Conservation (phyloP, 2,113 vertebrate genomes). For the Abramis brama region DNA sequence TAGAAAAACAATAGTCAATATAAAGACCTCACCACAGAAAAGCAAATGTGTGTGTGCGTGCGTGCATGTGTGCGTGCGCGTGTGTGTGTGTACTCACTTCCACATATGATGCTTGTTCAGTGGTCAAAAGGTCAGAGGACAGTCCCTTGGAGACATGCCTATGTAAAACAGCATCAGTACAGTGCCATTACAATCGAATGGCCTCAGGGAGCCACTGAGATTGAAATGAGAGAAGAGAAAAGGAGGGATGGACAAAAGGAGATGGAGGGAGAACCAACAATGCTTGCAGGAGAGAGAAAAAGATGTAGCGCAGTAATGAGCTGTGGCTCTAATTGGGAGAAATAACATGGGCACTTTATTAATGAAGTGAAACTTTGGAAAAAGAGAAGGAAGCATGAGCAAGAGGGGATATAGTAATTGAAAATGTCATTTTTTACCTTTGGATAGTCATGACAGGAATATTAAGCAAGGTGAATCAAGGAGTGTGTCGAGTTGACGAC, state of each 20-base stretch:
- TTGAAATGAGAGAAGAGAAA: slow-evolving; percentile 24
- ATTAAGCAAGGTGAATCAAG: not conserved
- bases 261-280: slow-evolving; percentile 28
- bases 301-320: slow-evolving; percentile 69
- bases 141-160: slow-evolving; percentile 43
- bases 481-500: not conserved
- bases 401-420: slow-evolving; percentile 29
- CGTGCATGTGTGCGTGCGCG: too few species aligned
- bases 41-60: not conserved
- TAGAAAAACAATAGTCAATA: too few species aligned
- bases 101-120: not conserved
- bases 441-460: slow-evolving; percentile 27
- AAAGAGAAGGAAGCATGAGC: slow-evolving; percentile 4
- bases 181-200: slow-evolving; percentile 73
- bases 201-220: slow-evolving; percentile 59
- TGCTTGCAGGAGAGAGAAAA: slow-evolving; percentile 59
- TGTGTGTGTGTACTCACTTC: not conserved
- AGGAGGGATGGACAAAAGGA: slow-evolving; percentile 17
- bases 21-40: too few species aligned
- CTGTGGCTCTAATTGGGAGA: slow-evolving; percentile 73
- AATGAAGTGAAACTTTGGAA: slow-evolving; percentile 60
- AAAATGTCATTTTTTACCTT: slow-evolving; percentile 29
- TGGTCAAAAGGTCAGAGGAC: slow-evolving; percentile 10
- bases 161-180: slow-evolving; percentile 71
- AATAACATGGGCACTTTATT: slow-evolving; percentile 64